These are phyloP conservation scores for Erinaceus europaeus DNA, from an alignment of 2,113 vertebrate genomes.

Conservation along the genomic window DNA sequence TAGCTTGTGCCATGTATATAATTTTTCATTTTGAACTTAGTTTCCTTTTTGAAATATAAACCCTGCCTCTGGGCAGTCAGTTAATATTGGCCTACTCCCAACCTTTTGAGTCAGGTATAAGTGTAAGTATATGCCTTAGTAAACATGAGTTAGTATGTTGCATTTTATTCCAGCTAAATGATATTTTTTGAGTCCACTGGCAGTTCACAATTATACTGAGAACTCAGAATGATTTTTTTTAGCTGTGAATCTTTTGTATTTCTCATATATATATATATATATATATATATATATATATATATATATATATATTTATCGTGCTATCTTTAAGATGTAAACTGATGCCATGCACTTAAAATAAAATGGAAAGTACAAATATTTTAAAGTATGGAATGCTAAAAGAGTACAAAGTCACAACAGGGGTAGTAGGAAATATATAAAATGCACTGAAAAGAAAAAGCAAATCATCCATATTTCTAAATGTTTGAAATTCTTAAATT, in stretches of 20 bases:
- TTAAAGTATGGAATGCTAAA: conserved; percentile 44
- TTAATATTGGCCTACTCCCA: conserved; percentile 59
- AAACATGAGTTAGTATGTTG: conserved; percentile 62
- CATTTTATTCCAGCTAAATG: conserved; percentile 68
- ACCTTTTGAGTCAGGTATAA: conserved; percentile 65
- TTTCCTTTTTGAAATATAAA: conserved; percentile 33
- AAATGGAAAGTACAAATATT: conserved; percentile 57
- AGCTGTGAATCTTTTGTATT: conserved; percentile 45
- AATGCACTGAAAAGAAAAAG: conserved; percentile 36
- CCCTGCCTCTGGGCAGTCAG: conserved; percentile 52
- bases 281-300: conserved; percentile 57
- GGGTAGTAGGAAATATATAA: conserved; percentile 31
- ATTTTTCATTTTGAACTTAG: conserved; percentile 51
- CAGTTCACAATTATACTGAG: conserved; percentile 27
- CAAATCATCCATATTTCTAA: conserved; percentile 44
- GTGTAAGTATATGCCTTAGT: conserved; percentile 60
- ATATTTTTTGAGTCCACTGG: conserved; percentile 51
- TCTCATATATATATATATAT: conserved; percentile 53
- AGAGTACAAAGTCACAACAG: background rate
- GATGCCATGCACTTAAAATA: background rate
- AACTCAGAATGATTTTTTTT: conserved; percentile 34
- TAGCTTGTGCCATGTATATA: conserved; percentile 35
- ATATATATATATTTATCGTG: conserved; percentile 61
- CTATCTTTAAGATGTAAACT: conserved; percentile 50
- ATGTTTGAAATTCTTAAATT: conserved; percentile 59